These are phyloP conservation scores for Pseudoips prasinana DNA, from an alignment of 2,888 invertebrate species.

Conservation along the genomic window DNA sequence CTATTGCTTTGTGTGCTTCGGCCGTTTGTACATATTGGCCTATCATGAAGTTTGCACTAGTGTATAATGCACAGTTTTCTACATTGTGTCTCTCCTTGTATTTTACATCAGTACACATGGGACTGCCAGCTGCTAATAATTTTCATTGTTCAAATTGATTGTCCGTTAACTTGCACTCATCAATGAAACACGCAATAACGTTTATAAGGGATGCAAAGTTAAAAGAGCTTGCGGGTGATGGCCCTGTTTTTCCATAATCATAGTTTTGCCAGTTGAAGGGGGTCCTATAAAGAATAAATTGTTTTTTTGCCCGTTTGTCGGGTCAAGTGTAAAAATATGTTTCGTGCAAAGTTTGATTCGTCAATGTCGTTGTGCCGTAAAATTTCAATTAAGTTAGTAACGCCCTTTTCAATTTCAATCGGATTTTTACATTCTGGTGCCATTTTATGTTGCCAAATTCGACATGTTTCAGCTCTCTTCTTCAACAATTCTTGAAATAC, in stretches of 20 bases:
- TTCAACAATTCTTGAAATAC: no score
- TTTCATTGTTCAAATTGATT: neutral
- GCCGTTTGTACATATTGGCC: neutral
- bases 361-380: no score
- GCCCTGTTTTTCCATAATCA: neutral
- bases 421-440: no score
- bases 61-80: neutral
- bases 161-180: neutral
- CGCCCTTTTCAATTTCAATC: no score
- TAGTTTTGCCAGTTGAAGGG: no score
- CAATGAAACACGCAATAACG: neutral
- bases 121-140: neutral
- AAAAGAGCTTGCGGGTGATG: neutral
- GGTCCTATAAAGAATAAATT: no score
- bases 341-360: no score
- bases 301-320: no score
- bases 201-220: neutral
- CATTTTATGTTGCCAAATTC: no score
- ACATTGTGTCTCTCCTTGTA: neutral
- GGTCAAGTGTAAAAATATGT: no score
- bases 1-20: neutral
- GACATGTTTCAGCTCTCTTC: no score
- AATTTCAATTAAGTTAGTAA: no score
- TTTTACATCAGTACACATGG: neutral
- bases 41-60: neutral